Evolutionary conservation across 2,888 invertebrate genomes (phyloP).

Genomic region (Drosophila leonis): DNA sequence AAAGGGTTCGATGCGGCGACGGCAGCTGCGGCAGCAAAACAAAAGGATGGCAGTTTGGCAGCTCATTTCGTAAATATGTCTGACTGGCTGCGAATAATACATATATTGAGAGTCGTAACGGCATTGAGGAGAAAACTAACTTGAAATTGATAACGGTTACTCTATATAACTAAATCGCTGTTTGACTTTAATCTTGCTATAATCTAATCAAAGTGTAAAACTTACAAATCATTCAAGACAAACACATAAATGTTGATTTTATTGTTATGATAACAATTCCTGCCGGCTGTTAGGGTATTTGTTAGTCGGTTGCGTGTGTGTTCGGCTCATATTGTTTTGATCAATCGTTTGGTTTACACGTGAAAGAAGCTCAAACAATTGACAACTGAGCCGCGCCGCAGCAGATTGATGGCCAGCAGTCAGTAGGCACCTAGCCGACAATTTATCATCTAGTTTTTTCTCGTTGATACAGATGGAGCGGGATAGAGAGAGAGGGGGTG

Average conservation of each 20-base stretch:
- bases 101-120: neutral
- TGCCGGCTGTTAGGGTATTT: constrained; percentile 19
- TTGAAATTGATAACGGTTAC: neutral
- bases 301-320: neutral
- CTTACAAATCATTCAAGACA: neutral
- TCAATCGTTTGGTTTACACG: constrained; percentile 65
- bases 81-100: neutral
- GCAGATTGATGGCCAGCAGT: constrained; percentile 66
- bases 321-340: constrained; percentile 49
- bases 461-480: constrained; percentile 13
- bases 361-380: constrained; percentile 62
- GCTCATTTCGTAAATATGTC: constrained; percentile 3
- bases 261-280: neutral
- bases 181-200: neutral
- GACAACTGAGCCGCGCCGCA: constrained; percentile 56
- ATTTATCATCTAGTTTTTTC: constrained; percentile 64
- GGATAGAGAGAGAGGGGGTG: too few relatives aligned
- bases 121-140: neutral
- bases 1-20: constrained; percentile 23
- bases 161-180: neutral
- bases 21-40: constrained; percentile 7
- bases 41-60: constrained; percentile 20
- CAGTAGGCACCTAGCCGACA: constrained; percentile 43
- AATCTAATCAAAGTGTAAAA: constrained; percentile 1
- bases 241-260: neutral